A percentile compares a stretch with the other conserved stretches of the same genome.
Evolutionary conservation across 2,888 invertebrate genomes (phyloP).

Genomic region (Ectobius pallidus): DNA sequence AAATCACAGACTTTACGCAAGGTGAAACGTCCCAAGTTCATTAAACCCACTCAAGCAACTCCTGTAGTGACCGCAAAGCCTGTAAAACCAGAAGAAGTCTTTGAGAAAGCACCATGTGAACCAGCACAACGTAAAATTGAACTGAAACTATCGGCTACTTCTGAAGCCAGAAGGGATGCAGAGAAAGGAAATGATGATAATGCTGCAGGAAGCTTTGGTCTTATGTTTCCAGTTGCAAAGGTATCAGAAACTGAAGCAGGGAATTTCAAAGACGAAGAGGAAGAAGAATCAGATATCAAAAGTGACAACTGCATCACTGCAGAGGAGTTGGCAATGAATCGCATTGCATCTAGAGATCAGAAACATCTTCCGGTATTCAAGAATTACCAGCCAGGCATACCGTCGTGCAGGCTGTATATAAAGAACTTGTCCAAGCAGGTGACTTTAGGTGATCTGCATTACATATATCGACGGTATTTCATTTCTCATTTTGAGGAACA

Average conservation of each 20-base stretch:
- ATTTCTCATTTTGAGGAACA: conserved; percentile 55
- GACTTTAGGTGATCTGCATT: conserved; percentile 73
- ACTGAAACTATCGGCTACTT: conserved; percentile 56
- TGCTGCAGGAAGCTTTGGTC: conserved; percentile 50
- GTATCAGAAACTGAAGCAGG: conserved; percentile 43
- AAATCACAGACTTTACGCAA: conserved; percentile 56
- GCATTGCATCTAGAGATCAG: conserved; percentile 74
- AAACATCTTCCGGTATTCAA: conserved; percentile 79
- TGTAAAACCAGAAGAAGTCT: conserved; percentile 59
- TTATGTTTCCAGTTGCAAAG: conserved; percentile 46
- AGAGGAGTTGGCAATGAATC: conserved; percentile 69
- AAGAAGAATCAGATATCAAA: conserved; percentile 45
- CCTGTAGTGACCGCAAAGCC: conserved; percentile 48
- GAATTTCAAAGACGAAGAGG: conserved; percentile 47
- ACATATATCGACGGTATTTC: conserved; percentile 75
- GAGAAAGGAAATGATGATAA: conserved; percentile 37
- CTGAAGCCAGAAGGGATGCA: conserved; percentile 43
- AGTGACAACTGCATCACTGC: conserved; percentile 58
- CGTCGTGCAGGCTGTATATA: conserved; percentile 85
- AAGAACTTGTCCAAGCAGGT: conserved; percentile 89
- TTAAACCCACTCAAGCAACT: conserved; percentile 58
- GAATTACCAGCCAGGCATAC: conserved; percentile 82
- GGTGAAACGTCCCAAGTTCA: conserved; percentile 63
- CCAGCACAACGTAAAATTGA: conserved; percentile 59
- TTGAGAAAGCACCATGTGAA: conserved; percentile 59